A percentile compares a stretch with the other conserved stretches of the same genome.
Evolutionary conservation across 2,888 invertebrate genomes (phyloP).

Genomic region (Agriopis leucophaearia): DNA sequence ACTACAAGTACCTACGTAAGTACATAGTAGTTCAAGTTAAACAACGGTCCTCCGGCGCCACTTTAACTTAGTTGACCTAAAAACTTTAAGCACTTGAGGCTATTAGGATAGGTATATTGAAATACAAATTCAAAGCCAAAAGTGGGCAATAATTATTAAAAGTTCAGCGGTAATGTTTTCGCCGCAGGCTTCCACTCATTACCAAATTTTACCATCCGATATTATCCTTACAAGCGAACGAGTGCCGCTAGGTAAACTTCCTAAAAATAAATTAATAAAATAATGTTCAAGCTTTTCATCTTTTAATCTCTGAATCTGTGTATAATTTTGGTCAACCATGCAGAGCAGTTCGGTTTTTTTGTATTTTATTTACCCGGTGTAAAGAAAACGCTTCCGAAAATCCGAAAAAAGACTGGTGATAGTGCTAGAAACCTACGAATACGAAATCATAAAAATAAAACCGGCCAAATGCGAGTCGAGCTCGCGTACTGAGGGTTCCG

Average conservation of each 20-base stretch:
- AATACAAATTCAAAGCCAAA: not conserved
- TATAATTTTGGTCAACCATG: conserved; percentile 1
- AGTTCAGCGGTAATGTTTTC: not conserved
- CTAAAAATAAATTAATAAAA: conserved; percentile 31
- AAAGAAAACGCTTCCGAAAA: too few relatives aligned
- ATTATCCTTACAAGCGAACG: conserved; percentile 10
- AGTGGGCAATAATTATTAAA: conserved; percentile 2
- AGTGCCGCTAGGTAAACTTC: conserved; percentile 24
- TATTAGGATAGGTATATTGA: not conserved
- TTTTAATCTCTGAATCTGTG: conserved; percentile 19
- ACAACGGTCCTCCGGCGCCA: not conserved
- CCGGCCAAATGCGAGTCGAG: too few relatives aligned
- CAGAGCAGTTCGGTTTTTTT: not conserved
- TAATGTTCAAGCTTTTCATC: conserved; percentile 21
- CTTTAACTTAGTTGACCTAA: not conserved
- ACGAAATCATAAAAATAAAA: too few relatives aligned
- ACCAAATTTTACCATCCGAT: conserved; percentile 14
- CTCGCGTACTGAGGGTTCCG: too few relatives aligned
- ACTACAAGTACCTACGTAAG: not conserved
- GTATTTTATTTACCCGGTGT: not conserved
- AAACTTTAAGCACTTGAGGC: not conserved
- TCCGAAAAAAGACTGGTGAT: too few relatives aligned
- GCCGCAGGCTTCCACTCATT: conserved; percentile 6
- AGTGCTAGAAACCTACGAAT: too few relatives aligned
- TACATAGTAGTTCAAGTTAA: not conserved